Evolutionary conservation across 2,113 vertebrate genomes (phyloP).

Genomic region (Megalops atlanticus): DNA sequence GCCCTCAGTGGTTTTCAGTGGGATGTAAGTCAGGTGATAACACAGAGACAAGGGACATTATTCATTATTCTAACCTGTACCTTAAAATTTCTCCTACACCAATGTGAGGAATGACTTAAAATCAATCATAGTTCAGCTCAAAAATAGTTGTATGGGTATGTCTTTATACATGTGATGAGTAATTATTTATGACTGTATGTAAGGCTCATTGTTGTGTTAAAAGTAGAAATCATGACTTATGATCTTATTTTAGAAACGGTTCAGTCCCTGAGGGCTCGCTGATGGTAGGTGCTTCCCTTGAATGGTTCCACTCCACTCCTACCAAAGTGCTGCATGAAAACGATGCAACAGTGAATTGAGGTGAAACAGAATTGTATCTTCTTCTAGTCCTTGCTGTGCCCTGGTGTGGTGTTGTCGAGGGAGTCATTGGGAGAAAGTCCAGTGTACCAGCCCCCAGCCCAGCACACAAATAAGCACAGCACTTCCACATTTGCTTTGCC

Average conservation of each 20-base stretch:
- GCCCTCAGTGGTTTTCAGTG: too few relatives aligned
- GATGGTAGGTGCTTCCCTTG: neutral
- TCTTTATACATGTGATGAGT: neutral
- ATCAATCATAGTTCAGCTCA: too few relatives aligned
- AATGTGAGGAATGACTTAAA: neutral
- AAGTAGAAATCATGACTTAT: neutral
- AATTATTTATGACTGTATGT: neutral
- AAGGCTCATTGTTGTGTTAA: neutral
- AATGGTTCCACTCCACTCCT: neutral
- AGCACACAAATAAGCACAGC: conserved; percentile 65
- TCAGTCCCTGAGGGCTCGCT: neutral
- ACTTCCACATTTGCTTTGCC: conserved; percentile 68
- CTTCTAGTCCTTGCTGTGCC: conserved; percentile 20
- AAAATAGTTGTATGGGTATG: too few relatives aligned
- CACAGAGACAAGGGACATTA: too few relatives aligned
- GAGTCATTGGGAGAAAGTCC: conserved; percentile 44
- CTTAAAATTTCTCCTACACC: neutral
- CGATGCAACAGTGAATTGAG: conserved; percentile 28
- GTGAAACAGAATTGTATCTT: conserved; percentile 35
- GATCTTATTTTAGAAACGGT: neutral
- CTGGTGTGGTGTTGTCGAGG: conserved; percentile 14
- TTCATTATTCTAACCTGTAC: neutral
- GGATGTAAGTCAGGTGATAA: too few relatives aligned
- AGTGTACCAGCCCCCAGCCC: conserved; percentile 47
- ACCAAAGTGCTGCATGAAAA: neutral